Evolutionary conservation across 2,888 invertebrate species (phyloP), one percentile per base, ranked within the genome.

Genomic region (Sinodicranocentrus sp.): DNA sequence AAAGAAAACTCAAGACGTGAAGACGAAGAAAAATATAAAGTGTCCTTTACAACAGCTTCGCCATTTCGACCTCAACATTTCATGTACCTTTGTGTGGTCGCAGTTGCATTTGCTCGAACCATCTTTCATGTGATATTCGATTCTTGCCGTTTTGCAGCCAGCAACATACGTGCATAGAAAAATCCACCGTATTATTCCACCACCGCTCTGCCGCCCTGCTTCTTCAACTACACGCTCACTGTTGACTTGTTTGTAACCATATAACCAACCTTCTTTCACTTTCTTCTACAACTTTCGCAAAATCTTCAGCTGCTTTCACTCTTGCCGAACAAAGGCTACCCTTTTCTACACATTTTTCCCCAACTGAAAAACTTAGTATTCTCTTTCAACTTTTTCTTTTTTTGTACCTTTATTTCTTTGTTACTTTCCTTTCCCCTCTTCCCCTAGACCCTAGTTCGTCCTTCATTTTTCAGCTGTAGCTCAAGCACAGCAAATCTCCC

Each of bases 221-320:
- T 19, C 25, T 59, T 21, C 23, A 23, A 59, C 59, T 23, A 15
- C 5, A 33, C 39, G 17, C 28, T 10, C 63, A 23, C 28, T 63
- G 63, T 63, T 63, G 63, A 63, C 63, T 63, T 63, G 33, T 63
- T 33, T 28, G 28, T 19, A 63, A 28, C 67, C 8, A 25, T 10
- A 8, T 67, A 44, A 67, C 67, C 67, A 44, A 67, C 15, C 54
- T 63, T 23, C 76, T 39, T 54, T 65, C 52, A n/a, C 63, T 48
- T 76, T 65, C 75, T 75, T 48, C 15, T 28, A 23, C 72, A 72
- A 65, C 76, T 33, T n/a, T n/a, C 33, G 13, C 57, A 63, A 61
- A 75, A 28, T 61, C 23, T 44, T 75, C 63, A 63, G 48, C 43
- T 70, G 19, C 72, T 54, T 26, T 43, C 73, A 70, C 70, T 23